A percentile compares a stretch with the other conserved stretches of the same genome.
Conservation (phyloP, 2,797 vertebrate species). For the Sebastes goodei region DNA sequence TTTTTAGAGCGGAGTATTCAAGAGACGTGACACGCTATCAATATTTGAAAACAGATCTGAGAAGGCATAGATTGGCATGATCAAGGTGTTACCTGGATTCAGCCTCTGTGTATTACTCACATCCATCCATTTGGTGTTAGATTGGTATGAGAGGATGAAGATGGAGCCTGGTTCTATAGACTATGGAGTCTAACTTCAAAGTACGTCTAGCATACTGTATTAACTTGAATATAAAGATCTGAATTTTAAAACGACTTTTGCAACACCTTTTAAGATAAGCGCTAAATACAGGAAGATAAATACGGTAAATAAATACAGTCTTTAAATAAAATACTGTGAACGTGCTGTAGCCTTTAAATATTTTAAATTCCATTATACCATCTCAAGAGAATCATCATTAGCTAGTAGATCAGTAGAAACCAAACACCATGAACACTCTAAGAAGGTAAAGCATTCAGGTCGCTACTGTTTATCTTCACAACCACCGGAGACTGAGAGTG, state of each 20-base stretch:
- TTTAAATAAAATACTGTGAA: neutral
- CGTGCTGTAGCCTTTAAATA: neutral
- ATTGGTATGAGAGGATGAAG: neutral
- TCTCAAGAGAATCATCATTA: neutral
- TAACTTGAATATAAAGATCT: neutral
- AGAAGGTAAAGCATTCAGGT: neutral
- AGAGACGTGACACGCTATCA: slow-evolving; percentile 36
- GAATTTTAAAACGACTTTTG: neutral
- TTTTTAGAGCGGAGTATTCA: slow-evolving; percentile 26
- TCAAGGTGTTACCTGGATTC: slow-evolving; percentile 23
- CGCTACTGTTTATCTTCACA: neutral
- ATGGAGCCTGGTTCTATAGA: neutral
- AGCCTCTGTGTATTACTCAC: slow-evolving; percentile 2
- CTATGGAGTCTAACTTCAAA: slow-evolving; percentile 1
- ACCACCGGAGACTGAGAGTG: neutral
- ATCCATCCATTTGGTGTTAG: slow-evolving; percentile 4
- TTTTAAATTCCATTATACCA: neutral
- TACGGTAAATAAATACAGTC: neutral
- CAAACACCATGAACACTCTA: neutral
- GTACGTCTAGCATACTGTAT: neutral
- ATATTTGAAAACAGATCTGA: slow-evolving; percentile 61
- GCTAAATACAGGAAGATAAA: neutral
- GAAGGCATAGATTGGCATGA: slow-evolving; percentile 35
- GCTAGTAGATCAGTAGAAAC: neutral
- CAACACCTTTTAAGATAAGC: neutral